phyloP scores from a whole-genome alignment of 1,140 invertebrate genomes.

The Zelostemma sp. region DNA sequence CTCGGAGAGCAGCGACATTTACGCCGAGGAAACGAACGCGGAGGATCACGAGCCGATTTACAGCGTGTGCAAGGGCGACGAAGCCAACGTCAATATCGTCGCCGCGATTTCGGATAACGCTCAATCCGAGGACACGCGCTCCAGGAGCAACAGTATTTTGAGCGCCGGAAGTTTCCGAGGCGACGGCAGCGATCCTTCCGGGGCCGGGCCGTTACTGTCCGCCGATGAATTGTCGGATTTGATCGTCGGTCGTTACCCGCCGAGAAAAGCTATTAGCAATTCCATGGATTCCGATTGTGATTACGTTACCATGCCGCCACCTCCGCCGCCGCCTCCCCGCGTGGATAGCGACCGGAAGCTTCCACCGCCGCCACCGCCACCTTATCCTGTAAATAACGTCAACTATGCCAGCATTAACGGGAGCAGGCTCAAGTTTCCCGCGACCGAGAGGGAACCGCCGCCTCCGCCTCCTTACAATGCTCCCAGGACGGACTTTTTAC shows the following conservation, averaged over 20 bases:
- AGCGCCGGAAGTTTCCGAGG: constrained; percentile 84
- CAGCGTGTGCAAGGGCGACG: constrained; percentile 57
- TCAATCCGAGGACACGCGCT: constrained; percentile 58
- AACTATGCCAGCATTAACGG: constrained; percentile 53
- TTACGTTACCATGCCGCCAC: constrained; percentile 85
- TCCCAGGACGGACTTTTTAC: constrained; percentile 54
- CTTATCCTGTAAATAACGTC: constrained; percentile 52
- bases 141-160: constrained; percentile 81
- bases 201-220: constrained; percentile 81
- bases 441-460: constrained; percentile 51
- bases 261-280: constrained; percentile 82
- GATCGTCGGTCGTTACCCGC: constrained; percentile 85
- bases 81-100: constrained; percentile 26
- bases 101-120: constrained; percentile 34
- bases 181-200: constrained; percentile 87
- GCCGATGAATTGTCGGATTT: constrained; percentile 85
- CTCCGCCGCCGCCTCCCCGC: constrained; percentile 76
- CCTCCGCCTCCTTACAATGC: constrained; percentile 62
- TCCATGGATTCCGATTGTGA: constrained; percentile 90
- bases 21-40: constrained; percentile 53
- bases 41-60: constrained; percentile 62
- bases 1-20: constrained; percentile 62
- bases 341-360: constrained; percentile 74
- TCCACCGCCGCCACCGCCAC: constrained; percentile 60
- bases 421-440: constrained; percentile 38